Evolutionary conservation across 30 jellyfish, hydroid and myxozoan species (phyloP).

Genomic region (Pseudorhiza aurosa): DNA sequence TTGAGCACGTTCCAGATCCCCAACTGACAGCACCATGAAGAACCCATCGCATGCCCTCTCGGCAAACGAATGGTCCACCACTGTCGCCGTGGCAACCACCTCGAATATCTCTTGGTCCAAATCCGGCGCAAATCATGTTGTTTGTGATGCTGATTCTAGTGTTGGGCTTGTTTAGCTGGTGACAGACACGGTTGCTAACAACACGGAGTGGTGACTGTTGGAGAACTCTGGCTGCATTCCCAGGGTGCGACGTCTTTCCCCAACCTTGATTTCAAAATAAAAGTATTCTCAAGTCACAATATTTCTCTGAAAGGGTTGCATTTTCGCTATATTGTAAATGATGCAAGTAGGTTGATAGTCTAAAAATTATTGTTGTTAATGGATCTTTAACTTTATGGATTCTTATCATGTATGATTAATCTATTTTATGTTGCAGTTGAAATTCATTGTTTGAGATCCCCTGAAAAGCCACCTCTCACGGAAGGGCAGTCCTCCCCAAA

Average conservation of each 20-base stretch:
- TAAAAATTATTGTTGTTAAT: no score
- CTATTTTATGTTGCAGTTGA: no score
- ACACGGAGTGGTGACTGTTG: constrained; percentile 67
- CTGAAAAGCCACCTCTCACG: no score
- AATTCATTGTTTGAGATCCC: no score
- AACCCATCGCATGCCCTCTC: constrained; percentile 59
- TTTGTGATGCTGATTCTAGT: constrained; percentile 44
- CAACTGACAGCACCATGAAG: constrained; percentile 94
- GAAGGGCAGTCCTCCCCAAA: no score
- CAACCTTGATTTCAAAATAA: constrained; percentile 55
- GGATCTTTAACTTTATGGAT: no score
- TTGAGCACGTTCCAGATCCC: constrained; percentile 83
- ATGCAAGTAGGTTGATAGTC: no score
- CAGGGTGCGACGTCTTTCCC: constrained; percentile 77
- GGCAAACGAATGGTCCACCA: constrained; percentile 94
- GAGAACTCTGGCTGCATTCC: constrained; percentile 25
- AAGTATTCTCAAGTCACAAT: no score
- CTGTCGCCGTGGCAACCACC: constrained; percentile 97
- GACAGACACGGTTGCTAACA: constrained; percentile 44
- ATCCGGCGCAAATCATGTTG: constrained; percentile 89
- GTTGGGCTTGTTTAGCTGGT: constrained; percentile 44
- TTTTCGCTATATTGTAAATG: no score
- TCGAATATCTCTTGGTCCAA: constrained; percentile 69
- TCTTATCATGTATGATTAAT: no score
- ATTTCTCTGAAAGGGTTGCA: no score